Percentiles rank a stretch among this genome's conserved stretches.
These are phyloP conservation scores for Nestor notabilis DNA, from an alignment of 2,113 vertebrate species.

Conservation along the genomic window DNA sequence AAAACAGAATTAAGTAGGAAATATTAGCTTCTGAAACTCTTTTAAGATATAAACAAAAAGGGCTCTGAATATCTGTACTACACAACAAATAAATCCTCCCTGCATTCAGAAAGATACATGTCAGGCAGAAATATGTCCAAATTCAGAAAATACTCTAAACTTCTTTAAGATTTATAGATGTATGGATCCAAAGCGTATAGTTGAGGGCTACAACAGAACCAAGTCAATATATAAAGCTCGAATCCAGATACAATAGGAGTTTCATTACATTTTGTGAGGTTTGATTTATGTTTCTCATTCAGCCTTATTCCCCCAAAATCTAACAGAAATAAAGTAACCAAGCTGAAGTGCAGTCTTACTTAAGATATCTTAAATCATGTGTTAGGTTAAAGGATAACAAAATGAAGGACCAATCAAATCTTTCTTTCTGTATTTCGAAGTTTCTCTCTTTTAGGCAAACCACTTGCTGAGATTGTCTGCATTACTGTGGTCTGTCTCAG, in stretches of 20 bases:
- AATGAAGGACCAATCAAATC: not conserved
- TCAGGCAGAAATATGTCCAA: not conserved
- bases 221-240: not conserved
- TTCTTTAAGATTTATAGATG: not conserved
- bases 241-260: not conserved
- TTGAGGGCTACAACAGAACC: not conserved
- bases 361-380: not conserved
- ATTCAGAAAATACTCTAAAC: not conserved
- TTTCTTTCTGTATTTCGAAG: conserved; percentile 2
- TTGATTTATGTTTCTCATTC: not conserved
- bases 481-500: conserved; percentile 65
- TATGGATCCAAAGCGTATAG: not conserved
- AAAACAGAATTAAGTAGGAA: conserved; percentile 28
- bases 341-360: not conserved
- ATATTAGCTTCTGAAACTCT: conserved; percentile 41
- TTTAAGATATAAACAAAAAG: conserved; percentile 24
- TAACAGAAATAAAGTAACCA: not conserved
- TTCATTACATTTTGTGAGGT: not conserved
- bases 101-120: not conserved
- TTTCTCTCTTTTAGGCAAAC: conserved; percentile 44
- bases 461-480: conserved; percentile 62
- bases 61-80: not conserved
- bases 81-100: not conserved
- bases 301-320: not conserved
- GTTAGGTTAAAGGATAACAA: not conserved